These are phyloP conservation scores for Prochilodus magdalenae DNA, from an alignment of 2,113 vertebrate species.

Conservation along the genomic window DNA sequence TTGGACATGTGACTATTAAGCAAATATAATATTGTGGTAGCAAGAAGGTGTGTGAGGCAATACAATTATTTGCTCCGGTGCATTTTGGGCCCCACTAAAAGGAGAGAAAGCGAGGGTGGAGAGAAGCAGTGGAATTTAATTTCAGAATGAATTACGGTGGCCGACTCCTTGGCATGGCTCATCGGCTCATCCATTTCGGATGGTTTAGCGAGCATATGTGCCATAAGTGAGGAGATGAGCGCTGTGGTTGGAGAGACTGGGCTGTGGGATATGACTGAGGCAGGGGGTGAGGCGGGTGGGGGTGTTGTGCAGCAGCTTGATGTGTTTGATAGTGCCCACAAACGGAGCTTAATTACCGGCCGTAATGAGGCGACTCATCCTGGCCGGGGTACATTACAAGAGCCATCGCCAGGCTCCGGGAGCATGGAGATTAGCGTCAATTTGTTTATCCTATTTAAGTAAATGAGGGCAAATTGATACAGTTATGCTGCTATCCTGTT, in stretches of 20 bases:
- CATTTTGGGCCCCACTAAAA: constrained; percentile 30
- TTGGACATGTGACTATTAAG: constrained; percentile 15
- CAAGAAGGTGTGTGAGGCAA: constrained; percentile 46
- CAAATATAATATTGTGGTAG: constrained; percentile 38
- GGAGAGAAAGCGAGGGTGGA: constrained; percentile 21
- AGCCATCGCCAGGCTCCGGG: constrained; percentile 30
- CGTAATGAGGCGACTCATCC: constrained; percentile 44
- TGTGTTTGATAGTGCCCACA: constrained; percentile 27
- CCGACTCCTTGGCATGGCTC: constrained; percentile 41
- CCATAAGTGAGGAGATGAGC: constrained; percentile 46
- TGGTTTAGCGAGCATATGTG: constrained; percentile 50
- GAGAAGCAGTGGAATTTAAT: constrained; percentile 45
- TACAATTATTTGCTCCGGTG: constrained; percentile 38
- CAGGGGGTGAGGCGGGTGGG: neutral
- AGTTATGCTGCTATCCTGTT: neutral
- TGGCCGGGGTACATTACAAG: constrained; percentile 32
- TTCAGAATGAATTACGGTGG: constrained; percentile 53
- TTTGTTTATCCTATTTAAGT: constrained; percentile 22
- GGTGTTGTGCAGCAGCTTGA: constrained; percentile 12
- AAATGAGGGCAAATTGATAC: constrained; percentile 37
- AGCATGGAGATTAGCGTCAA: constrained; percentile 12
- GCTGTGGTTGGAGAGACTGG: neutral
- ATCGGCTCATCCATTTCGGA: constrained; percentile 35
- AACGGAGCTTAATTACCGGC: constrained; percentile 38
- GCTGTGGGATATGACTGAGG: neutral